A percentile compares a stretch with the other conserved stretches of the same genome.
Conservation (phyloP, 2,888 invertebrate species). For the Drosophila siamana region DNA sequence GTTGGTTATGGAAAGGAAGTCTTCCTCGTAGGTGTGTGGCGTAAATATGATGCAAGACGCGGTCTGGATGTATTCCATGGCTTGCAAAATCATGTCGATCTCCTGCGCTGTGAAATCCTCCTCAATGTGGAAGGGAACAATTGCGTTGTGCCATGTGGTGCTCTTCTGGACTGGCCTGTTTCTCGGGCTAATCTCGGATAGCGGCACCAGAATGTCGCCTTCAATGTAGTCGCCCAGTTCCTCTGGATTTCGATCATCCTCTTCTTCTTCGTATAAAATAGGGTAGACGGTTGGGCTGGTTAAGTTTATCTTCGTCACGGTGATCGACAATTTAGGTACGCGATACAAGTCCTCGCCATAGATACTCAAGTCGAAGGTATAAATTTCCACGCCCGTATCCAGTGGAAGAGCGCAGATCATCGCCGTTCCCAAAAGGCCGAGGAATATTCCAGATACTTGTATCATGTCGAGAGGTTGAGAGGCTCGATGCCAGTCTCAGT, state of each 20-base stretch:
- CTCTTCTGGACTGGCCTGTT: conserved; percentile 86
- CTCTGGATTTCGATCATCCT: conserved; percentile 90
- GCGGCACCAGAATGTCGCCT: conserved; percentile 91
- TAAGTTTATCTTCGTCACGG: background rate
- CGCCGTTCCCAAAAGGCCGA: conserved; percentile 16
- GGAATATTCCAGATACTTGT: conserved; percentile 19
- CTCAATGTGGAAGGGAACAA: conserved; percentile 89
- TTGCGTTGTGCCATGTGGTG: conserved; percentile 88
- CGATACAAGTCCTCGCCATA: conserved; percentile 87
- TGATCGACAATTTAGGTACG: conserved; percentile 83
- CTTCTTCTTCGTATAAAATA: background rate
- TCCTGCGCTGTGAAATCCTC: conserved; percentile 88
- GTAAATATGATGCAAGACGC: conserved; percentile 91
- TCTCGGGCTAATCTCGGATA: conserved; percentile 48
- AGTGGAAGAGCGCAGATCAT: conserved; percentile 48
- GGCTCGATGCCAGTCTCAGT: conserved; percentile 26
- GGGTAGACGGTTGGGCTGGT: background rate
- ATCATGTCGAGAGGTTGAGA: conserved; percentile 44
- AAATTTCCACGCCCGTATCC: conserved; percentile 57
- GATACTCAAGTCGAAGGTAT: conserved; percentile 86
- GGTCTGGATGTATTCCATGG: conserved; percentile 91
- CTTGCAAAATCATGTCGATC: conserved; percentile 87
- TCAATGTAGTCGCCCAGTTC: conserved; percentile 92
- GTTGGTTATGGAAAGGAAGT: conserved; percentile 89
- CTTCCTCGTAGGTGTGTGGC: conserved; percentile 87